Conservation (phyloP, 2,888 invertebrate species). For the Netelia inedita region DNA sequence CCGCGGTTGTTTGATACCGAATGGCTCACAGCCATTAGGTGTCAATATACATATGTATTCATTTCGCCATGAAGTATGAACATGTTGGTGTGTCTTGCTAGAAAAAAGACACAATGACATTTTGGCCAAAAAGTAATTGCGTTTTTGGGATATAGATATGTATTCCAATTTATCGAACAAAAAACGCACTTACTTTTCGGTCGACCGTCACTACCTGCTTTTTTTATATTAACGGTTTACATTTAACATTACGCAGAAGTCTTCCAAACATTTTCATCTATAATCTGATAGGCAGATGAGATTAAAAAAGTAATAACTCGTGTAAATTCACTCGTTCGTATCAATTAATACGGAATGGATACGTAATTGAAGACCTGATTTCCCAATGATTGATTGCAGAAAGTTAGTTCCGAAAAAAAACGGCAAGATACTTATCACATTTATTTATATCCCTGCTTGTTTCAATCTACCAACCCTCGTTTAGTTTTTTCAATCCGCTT, state of each 20-base stretch:
- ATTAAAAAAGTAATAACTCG: background rate
- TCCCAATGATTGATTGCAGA: background rate
- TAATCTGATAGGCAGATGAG: constrained; percentile 16
- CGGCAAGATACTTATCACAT: constrained; percentile 72
- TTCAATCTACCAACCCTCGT: constrained; percentile 67
- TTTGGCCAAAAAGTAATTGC: no score
- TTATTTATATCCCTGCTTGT: constrained; percentile 70
- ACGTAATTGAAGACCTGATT: no score
- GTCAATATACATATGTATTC: background rate
- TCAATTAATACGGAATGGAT: no score
- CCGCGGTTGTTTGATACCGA: constrained; percentile 21
- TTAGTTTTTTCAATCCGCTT: constrained; percentile 15
- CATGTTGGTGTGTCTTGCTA: no score
- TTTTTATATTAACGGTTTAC: background rate
- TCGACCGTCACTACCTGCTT: no score
- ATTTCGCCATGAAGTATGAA: no score
- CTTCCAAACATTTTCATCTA: constrained; percentile 35
- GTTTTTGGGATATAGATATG: no score
- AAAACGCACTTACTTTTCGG: no score
- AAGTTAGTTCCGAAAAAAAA: constrained; percentile 46
- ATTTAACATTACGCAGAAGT: background rate
- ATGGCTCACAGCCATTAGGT: background rate
- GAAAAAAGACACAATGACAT: no score
- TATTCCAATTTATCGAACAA: no score
- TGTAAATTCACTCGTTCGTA: background rate